Base-by-base conservation (phyloP, 2,113 vertebrate species). In the Lepus americanus region DNA sequence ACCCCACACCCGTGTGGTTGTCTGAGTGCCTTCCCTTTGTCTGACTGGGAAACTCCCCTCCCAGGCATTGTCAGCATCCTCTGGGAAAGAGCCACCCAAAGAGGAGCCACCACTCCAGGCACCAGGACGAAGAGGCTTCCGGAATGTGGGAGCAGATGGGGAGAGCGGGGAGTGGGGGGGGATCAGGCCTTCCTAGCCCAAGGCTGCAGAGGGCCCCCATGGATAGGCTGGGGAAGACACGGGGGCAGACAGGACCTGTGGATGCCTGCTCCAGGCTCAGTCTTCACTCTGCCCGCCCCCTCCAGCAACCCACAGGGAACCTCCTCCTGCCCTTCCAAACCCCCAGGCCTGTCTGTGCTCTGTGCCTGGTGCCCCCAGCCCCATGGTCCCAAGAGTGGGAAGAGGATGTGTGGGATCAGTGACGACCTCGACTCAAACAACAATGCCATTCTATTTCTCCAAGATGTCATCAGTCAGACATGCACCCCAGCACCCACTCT, bases 391-490 rank as follows among this genome's bases (percentile, higher is more conserved):
- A 20, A 59, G 87, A 93, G 90, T 95, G 92, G 90, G 95, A 76
- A 31, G 69, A 39, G 39, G 77, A 63, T 31, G 80, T 31, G 66
- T 27, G 31, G 85, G 76, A 36, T 33, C 33, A 73, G 39, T 23
- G 92, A 87, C 4, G 31, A 67, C 67, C 81, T 81, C 0, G 61
- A 59, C 70, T 59, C 36, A 67, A 73, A 92, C 95, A 97, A 96
- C 81, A 79, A 17, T 79, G 81, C 61, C 22, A 19, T 79, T 96
- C 92, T 97, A 83, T 89, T 44, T 63, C 64, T 81, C 70, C 59
- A 51, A 81, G 36, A 96, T 49, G 96, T 97, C 97, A 97, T 90
- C 92, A 23, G 27, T 51, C 86, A 97, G 89, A 95, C 95, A 96
- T 94, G 95, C 91, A 8, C 70, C 72, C 67, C 44, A 22, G 88